Base-by-base conservation (phyloP, 2,113 vertebrate species). In the Caranx ignobilis region DNA sequence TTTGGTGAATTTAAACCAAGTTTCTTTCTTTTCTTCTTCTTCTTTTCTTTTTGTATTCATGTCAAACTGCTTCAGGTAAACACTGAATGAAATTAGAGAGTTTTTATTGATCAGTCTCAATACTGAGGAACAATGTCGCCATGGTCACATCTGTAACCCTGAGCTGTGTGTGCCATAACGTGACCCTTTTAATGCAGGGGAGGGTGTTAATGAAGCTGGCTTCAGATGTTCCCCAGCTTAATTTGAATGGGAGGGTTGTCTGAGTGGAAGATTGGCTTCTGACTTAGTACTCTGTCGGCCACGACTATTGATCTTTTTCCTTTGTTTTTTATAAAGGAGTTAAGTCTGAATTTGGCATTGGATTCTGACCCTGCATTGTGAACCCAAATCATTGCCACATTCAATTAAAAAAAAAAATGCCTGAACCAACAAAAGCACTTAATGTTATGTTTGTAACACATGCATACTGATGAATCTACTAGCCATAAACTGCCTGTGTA, bases 41-140 rank as follows among this genome's bases (percentile, higher is more conserved):
- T 78, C 70, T 77, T 69, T 61, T 72, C 66, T 57, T 67, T 67
- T 73, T 77, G 63, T 90, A 79, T 86, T 88, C 84, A 88, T 91
- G 91, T 94, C 87, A 89, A 90, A 91, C 89, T 92, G 91, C 88
- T 91, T 94, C 90, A 91, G 85, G 83, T 91, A 71, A 93, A 94
- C 93, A 92, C 89, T 93, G 93, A 92, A 93, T 88, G 60, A 90
- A 90, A 87, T 79, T 71, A 70, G 78, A 76, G 71, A 59, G 54
- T 79, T 83, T 83, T 86, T 87, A 79, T 79, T 75, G 55, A 81
- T 85, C 47, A 78, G 74, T 87, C 57, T 87, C 57, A 88, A 81
- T 74, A 70, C 71, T 78, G 77, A 84, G 77, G 77, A 87, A 84
- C 59, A 70, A 32, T 69, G 81, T 86, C 8, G 75, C 85, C 77